Base-by-base conservation (phyloP, 2,888 invertebrate species). In the Melanargia galathea region DNA sequence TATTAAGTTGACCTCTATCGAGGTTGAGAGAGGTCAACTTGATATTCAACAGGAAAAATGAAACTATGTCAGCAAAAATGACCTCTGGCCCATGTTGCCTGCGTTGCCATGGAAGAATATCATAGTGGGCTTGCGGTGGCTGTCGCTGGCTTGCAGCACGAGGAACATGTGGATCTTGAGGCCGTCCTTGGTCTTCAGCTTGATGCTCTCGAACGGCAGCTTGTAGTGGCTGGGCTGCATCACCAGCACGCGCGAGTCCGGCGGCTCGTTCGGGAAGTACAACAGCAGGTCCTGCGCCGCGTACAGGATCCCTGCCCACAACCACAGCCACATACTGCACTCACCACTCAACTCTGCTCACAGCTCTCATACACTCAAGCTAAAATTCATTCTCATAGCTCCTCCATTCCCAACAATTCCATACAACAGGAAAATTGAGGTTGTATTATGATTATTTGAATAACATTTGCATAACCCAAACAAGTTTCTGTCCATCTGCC, bases 51-150 rank as follows among this genome's bases (percentile, higher is more conserved):
- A n/a, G n/a, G n/a, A n/a, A n/a, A n/a, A n/a, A n/a, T n/a, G 7
- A 30, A 51, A 4, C 2, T n/a, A 6, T 1, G 8, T 8, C 8
- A 10, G 24, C 11, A 43, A 24, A 66, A 46, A 74, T 74, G 68
- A 95, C 95, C 96, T 94, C 81, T 98, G 98, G 0, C 98, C 98
- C 93, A 98, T 97, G 82, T 98, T 99, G 13, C 98, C 98, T 59
- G 98, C 98, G 93, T 98, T 99, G 6, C 98, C 98, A 92, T 99
- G 98, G 70, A 98, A 95, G 86, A 96, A 98, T 57, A 98, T 88
- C 78, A 98, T 92, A 10, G 98, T 98, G 0, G 97, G 97, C 59
- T 93, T 94, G 75, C 93, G 92, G 71, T 93, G 93, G 72, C 93
- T 93, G 68, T 94, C 93, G 51, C 93, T 93, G 1, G 93, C 90